Evolutionary conservation across 2,888 invertebrate genomes (phyloP), one percentile per base, ranked within the genome.

Genomic region (Ptilodon capucinus): DNA sequence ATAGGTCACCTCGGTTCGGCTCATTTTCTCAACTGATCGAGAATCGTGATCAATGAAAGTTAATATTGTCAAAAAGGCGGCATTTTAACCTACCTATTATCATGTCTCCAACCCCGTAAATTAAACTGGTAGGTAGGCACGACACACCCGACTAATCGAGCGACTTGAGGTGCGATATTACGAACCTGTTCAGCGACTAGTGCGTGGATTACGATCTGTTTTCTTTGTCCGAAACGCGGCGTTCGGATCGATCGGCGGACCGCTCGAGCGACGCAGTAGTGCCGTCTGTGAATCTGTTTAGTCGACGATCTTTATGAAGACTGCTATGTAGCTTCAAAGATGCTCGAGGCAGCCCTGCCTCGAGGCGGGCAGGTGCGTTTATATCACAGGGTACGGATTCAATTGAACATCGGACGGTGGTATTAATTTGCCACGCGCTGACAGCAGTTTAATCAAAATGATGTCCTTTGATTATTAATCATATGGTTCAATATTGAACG

Each of bases 71-170:
- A 68, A 72, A 81, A 79, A 76, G 74, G 68, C 73, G 70, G 65
- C 74, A 69, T 81, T 81, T 82, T 81, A 81, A 81, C 82, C 74
- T 76, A 74, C 76, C 85, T 84, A 87, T 87, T 88, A 89, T 85
- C 81, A 79, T 74, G 76, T 77, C 75, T 85, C 81, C 80, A 84
- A 80, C 84, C 77, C 81, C 80, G 82, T 87, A 88, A 86, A 87
- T 88, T 87, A 86, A 84, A 84, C 80, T 73, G 71, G 79, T 80
- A 79, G 74, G 75, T 79, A 75, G 68, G 73, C 78, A 76, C 65
- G 66, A 67, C 68, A 70, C 59, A 66, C 67, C 58, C 54, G 76
- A 85, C 64, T 47, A 45, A 55, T 86, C 71, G 40, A 44, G 36
- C 48, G 61, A 85, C 71, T 48, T 30, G 76, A 81, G 53, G 64